Evolutionary conservation across 2,888 invertebrate species (phyloP).

Genomic region (Embidobia sp.): DNA sequence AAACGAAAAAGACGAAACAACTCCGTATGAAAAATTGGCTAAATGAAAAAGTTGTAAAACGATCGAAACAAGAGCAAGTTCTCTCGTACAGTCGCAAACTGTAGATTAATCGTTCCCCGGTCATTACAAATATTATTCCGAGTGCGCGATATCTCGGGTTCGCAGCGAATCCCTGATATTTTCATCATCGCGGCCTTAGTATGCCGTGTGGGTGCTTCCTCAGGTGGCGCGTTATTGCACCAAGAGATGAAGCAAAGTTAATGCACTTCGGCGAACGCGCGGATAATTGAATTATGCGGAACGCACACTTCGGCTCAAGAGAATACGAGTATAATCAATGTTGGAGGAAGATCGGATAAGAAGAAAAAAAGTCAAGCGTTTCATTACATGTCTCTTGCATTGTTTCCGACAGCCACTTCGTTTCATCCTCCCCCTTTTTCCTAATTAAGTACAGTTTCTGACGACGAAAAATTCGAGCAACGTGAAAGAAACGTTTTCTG

Average conservation of each 20-base stretch:
- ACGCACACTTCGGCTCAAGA: slow-evolving; percentile 46
- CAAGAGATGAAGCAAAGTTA: slow-evolving; percentile 59
- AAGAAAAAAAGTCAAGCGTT: slow-evolving; percentile 11
- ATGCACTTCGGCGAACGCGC: slow-evolving; percentile 53
- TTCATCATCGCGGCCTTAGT: slow-evolving; percentile 45
- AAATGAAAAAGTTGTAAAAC: no score
- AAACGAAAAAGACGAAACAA: no score
- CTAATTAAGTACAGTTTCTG: background rate
- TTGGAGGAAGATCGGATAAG: slow-evolving; percentile 4
- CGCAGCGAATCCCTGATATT: slow-evolving; percentile 45
- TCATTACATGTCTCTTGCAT: slow-evolving; percentile 42
- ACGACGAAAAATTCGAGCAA: no score
- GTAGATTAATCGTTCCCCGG: no score
- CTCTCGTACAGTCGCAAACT: no score
- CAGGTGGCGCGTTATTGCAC: slow-evolving; percentile 53
- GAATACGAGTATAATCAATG: slow-evolving; percentile 56
- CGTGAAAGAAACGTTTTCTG: no score
- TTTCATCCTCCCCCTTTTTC: background rate
- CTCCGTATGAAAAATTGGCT: no score
- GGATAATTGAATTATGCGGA: slow-evolving; percentile 62
- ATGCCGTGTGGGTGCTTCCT: slow-evolving; percentile 33
- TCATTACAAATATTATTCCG: slow-evolving; percentile 25
- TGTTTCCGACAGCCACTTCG: background rate
- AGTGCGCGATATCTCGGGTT: slow-evolving; percentile 15
- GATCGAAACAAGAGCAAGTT: no score